Base-by-base conservation (phyloP, 2,888 invertebrate species). In the Dynastes grantii region DNA sequence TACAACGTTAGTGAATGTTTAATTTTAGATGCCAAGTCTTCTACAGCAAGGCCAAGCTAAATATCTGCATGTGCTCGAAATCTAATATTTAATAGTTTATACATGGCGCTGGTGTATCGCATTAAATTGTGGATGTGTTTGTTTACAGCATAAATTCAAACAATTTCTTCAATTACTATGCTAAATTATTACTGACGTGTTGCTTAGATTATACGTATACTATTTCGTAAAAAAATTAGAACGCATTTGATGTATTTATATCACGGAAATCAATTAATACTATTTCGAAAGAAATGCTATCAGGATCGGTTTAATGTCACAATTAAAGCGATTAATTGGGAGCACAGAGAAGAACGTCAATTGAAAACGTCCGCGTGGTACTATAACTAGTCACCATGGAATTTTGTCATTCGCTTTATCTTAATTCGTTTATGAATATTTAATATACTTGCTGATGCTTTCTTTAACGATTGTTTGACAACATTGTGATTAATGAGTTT, bases 1-100 rank as follows among this genome's bases (percentile, higher is more conserved):
- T 76, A 65, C 16, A 76, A 76, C 68, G 37, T 68, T 68, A 67
- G 27, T 22, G 67, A 76, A 68, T 68, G 67, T 68, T 68, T 76
- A 76, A 76, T 55, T 76, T 76, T 76, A 76, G 76, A 67, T 76
- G 68, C 76, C 65, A 76, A 76, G 64, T 76, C 64, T 65, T 76
- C 58, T 27, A 11, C 11, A 67, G 51, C 76, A 76, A 76, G 76
- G 76, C 68, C 76, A 55, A 58, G 27, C 67, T 68, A 67, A 76
- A 76, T 75, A 29, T 61, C 40, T 61, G 27, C 61, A 45, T 75
- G 40, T 61, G 73, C 73, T 61, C 27, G 73, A 75, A 61, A 75
- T 61, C 73, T 45, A 29, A 27, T 75, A 61, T 75, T 75, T 75
- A 73, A 61, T 75, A 61, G 55, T 75, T 75, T 75, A 75, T 61